Evolutionary conservation across 2,797 vertebrate genomes (phyloP).

Genomic region (Darevskia nairensis): DNA sequence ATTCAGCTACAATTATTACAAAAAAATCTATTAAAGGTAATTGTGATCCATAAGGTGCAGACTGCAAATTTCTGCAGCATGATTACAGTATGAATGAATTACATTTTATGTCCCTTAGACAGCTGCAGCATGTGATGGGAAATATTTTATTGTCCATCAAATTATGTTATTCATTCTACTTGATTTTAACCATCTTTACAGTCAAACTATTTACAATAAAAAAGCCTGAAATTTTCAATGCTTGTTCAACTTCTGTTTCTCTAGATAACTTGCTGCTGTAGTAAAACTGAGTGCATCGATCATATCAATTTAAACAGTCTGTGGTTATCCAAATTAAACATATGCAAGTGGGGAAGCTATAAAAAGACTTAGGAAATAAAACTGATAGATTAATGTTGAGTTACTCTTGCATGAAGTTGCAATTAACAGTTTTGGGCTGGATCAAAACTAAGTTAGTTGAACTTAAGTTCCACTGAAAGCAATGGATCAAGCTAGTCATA

Average conservation of each 20-base stretch:
- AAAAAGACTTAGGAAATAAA: slow-evolving; percentile 57
- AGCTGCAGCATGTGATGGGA: slow-evolving; percentile 85
- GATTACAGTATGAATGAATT: slow-evolving; percentile 81
- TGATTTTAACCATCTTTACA: slow-evolving; percentile 80
- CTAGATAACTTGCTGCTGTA: slow-evolving; percentile 75
- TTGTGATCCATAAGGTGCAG: slow-evolving; percentile 94
- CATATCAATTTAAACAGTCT: slow-evolving; percentile 73
- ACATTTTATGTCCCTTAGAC: slow-evolving; percentile 79
- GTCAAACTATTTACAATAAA: slow-evolving; percentile 81
- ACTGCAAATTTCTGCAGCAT: slow-evolving; percentile 88
- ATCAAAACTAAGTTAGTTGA: not conserved
- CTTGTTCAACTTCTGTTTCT: slow-evolving; percentile 72
- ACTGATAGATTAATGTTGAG: slow-evolving; percentile 65
- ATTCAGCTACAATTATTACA: slow-evolving; percentile 93
- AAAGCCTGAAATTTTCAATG: slow-evolving; percentile 77
- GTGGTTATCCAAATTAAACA: slow-evolving; percentile 72
- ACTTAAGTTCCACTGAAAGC: not conserved
- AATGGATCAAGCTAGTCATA: not conserved
- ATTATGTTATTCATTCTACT: slow-evolving; percentile 79
- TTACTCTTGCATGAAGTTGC: slow-evolving; percentile 67
- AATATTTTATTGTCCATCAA: slow-evolving; percentile 79
- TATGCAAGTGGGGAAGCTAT: slow-evolving; percentile 38
- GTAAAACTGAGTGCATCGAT: slow-evolving; percentile 75
- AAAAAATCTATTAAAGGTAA: slow-evolving; percentile 87
- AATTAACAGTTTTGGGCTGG: slow-evolving; percentile 58